Conservation (phyloP, 2,113 vertebrate species). For the Sardina pilchardus region DNA sequence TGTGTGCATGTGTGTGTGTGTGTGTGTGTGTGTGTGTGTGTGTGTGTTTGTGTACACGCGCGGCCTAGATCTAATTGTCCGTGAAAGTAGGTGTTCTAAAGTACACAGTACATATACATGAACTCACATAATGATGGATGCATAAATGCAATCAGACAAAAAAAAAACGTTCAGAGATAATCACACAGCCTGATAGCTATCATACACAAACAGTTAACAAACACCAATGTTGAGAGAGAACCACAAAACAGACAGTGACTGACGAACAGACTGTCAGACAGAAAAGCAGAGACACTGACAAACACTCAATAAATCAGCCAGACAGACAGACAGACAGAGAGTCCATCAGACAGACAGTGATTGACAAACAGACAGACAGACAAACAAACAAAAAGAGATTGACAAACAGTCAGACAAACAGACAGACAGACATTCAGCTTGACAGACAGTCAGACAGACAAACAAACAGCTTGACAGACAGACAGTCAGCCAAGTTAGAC, state of each 20-base stretch:
- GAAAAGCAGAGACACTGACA: not conserved
- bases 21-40: not conserved
- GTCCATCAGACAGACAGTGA: not conserved
- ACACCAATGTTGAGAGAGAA: not conserved
- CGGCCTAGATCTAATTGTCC: not conserved
- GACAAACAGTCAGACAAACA: slow-evolving; percentile 20
- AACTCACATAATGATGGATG: not conserved
- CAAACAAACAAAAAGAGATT: too few relatives aligned
- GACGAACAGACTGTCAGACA: too few relatives aligned
- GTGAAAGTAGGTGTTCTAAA: not conserved
- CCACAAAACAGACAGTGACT: too few relatives aligned
- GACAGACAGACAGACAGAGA: not conserved
- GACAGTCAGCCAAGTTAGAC: not conserved
- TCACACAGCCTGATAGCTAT: too few relatives aligned
- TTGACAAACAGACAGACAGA: not conserved
- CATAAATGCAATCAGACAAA: too few relatives aligned
- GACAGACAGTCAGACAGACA: not conserved
- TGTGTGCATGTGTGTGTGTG: not conserved
- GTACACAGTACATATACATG: slow-evolving; percentile 32
- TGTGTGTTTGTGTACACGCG: not conserved
- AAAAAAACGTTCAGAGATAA: too few relatives aligned
- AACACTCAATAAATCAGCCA: too few relatives aligned
- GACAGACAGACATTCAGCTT: not conserved
- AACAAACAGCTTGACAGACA: slow-evolving; percentile 24
- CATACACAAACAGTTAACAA: not conserved